Evolutionary conservation across 30 jellyfish, hydroid and myxozoan species (phyloP), one percentile per base, ranked within the genome.

Genomic region (Cassiopea xamachana): DNA sequence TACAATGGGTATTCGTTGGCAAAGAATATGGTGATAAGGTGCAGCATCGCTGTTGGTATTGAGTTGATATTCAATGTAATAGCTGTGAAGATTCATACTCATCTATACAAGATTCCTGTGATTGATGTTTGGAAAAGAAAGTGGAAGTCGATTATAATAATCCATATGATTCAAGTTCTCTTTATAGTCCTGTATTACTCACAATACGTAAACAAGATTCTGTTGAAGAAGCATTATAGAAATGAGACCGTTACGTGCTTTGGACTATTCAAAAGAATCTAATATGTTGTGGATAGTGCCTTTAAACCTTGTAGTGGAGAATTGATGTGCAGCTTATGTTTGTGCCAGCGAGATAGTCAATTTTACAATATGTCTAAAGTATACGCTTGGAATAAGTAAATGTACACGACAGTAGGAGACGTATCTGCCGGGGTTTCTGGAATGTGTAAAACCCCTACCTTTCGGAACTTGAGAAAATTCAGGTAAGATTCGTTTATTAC

Each of bases 131-230:
- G 89, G 89, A 69, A 10, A n/a, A 18, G 6, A 19, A 62, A 81
- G 44, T 81, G 89, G 89, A 81, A 81, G 47, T 81, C 48, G 43
- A n/a, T 81, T 18, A 48, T 62, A 15, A 5, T 46, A 10, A 2
- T 68, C 43, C 89, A 81, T 39, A 10, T 43, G 67, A 18, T 81
- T 7, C 89, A 81, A 81, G 60, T 81, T 16, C 10, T 81, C 8
- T 44, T 81, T 12, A 1, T 19, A 17, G 50, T 83, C 83, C 12
- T 83, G 51, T 69, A 47, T 51, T 83, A 48, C 60, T 73, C 83
- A 69, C 55, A 55, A 27, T 60, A 83, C 39, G 12, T 69, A 39
- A 82, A 69, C 47, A 27, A n/a, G 43, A 15, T 49, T 13, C 1
- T 9, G 14, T 19, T 80, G 78, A 19, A 1, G 39, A 44, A 55